Evolutionary conservation across 2,113 vertebrate genomes (phyloP).

Genomic region (Glaucomys volans): DNA sequence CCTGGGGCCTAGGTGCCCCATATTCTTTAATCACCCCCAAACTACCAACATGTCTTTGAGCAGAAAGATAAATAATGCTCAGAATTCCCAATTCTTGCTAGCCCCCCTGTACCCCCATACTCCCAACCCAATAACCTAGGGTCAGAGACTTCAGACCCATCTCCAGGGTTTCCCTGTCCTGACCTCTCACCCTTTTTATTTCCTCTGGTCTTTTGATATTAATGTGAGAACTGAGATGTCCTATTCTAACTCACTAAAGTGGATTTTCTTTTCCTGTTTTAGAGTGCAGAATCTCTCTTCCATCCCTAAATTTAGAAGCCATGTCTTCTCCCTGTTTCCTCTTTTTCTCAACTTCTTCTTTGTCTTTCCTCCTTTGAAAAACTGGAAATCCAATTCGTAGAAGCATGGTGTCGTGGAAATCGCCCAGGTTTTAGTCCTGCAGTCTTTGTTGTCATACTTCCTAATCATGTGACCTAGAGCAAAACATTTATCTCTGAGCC

Average conservation of each 20-base stretch:
- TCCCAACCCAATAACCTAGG: neutral
- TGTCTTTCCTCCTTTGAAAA: constrained; percentile 36
- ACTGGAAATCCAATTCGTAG: neutral
- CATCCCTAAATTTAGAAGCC: constrained; percentile 38
- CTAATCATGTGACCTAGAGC: neutral
- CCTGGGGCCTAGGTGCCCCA: neutral
- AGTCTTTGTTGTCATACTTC: neutral
- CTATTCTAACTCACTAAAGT: constrained; percentile 20
- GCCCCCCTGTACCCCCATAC: neutral
- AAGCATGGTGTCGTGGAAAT: neutral
- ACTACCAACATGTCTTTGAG: neutral
- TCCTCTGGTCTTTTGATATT: neutral
- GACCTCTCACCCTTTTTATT: neutral
- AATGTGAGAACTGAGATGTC: neutral
- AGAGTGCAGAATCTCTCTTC: neutral
- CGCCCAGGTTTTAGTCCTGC: neutral
- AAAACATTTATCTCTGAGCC: constrained; percentile 18
- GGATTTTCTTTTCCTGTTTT: neutral
- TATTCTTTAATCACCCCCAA: neutral
- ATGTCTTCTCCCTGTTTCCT: neutral
- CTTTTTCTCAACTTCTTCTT: constrained; percentile 28
- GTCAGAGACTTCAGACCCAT: neutral
- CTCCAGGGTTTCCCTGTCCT: neutral
- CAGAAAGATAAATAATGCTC: neutral
- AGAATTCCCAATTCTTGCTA: neutral